phyloP scores from a whole-genome alignment of 2,888 invertebrate species.

The Dexiosoma caninum region DNA sequence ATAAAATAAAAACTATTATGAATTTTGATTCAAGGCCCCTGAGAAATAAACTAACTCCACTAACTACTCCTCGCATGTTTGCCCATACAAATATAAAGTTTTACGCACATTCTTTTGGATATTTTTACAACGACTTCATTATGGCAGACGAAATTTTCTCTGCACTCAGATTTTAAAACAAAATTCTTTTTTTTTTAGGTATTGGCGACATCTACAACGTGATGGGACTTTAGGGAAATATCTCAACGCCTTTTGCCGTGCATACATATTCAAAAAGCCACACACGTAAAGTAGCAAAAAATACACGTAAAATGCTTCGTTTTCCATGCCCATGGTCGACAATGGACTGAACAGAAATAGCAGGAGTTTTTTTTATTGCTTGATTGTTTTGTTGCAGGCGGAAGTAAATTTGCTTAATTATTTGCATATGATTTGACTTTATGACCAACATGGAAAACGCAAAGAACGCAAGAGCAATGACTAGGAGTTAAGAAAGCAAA shows the following conservation, averaged over 20 bases:
- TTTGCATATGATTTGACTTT: constrained; percentile 73
- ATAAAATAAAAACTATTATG: too few relatives aligned
- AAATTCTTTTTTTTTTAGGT: constrained; percentile 57
- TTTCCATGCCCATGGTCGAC: neutral
- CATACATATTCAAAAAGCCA: neutral
- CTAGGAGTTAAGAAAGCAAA: neutral
- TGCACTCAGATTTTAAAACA: constrained; percentile 64
- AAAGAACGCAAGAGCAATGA: too few relatives aligned
- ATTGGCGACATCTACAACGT: constrained; percentile 71
- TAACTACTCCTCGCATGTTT: too few relatives aligned
- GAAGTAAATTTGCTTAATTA: constrained; percentile 72
- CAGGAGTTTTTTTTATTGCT: neutral
- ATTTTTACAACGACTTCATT: constrained; percentile 52
- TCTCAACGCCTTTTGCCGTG: constrained; percentile 67
- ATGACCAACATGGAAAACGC: constrained; percentile 23
- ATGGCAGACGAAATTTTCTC: constrained; percentile 60
- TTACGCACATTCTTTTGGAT: neutral
- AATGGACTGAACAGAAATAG: constrained; percentile 33
- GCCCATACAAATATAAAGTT: constrained; percentile 12
- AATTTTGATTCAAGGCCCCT: too few relatives aligned
- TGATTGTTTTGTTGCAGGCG: constrained; percentile 18
- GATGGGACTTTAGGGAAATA: constrained; percentile 74
- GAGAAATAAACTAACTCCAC: too few relatives aligned
- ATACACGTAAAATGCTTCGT: neutral
- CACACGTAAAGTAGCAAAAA: neutral